Base-by-base conservation (phyloP, 2,113 vertebrate species). In the Aspidoscelis tigris region DNA sequence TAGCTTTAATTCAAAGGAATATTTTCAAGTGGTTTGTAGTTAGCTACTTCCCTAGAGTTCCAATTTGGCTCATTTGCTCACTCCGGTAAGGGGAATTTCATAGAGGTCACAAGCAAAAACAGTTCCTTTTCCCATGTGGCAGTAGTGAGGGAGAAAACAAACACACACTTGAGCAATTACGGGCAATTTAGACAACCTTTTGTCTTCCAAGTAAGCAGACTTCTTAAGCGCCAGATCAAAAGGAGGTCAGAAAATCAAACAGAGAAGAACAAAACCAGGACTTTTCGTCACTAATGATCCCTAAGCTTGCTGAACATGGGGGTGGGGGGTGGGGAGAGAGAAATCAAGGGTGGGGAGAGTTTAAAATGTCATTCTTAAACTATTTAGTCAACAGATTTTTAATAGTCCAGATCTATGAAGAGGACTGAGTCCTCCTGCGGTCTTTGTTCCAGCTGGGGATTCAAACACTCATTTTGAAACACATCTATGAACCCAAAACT, bases 1-100 rank as follows among this genome's bases (percentile, higher is more conserved):
- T 39, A 55, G 53, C 39, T 66, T 86, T 85, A 1, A 5, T 85
- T 92, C 33, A 58, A 50, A 86, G 82, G 73, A 33, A 24, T 12
- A 65, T 3, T 89, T 14, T 11, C 86, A 78, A 83, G 53, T 53
- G 18, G 69, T 71, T 74, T 79, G 0, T 8, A 16, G 84, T 50
- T 77, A 33, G 33, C 33, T 33, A 33, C 33, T 85, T 43, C 24
- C 77, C 88, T 79, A 83, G 75, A 47, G 58, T 88, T 50, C 33
- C 10, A 44, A 0, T 82, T 75, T 81, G 71, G 72, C 18, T 58
- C 71, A 58, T 86, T 0, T 69, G 0, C 74, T 18, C 22, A 68
- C 86, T 47, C 53, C 80, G 44, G 53, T 61, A 39, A 41, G 58
- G 69, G 53, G 80, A 82, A 82, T 61, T 81, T 74, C 71, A 74